Percentiles rank a stretch among this genome's conserved stretches.
These are phyloP conservation scores for Microtus montanus DNA, from an alignment of 2,113 vertebrate genomes.

Conservation along the genomic window DNA sequence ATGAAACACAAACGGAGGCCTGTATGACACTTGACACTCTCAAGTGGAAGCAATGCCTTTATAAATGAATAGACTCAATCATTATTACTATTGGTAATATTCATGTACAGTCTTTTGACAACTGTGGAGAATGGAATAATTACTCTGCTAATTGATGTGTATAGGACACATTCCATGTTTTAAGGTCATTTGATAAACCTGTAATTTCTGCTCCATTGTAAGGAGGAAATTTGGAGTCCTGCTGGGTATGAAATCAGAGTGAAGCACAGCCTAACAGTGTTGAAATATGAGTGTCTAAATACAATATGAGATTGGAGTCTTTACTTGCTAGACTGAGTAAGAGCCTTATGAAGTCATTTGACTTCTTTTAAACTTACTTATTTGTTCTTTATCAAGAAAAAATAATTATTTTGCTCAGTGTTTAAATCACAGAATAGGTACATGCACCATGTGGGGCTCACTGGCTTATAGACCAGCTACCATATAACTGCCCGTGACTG, in stretches of 20 bases:
- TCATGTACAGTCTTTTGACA: neutral
- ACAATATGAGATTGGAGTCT: neutral
- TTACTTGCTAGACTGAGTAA: neutral
- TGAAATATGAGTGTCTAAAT: neutral
- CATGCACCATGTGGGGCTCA: rapidly evolving
- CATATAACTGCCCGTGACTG: neutral
- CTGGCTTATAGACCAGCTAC: rapidly evolving
- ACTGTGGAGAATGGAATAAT: neutral
- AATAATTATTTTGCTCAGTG: neutral
- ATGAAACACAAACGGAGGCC: neutral
- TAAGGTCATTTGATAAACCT: neutral
- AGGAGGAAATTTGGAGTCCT: neutral
- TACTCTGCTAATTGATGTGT: neutral
- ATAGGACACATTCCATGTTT: neutral
- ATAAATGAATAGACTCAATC: neutral
- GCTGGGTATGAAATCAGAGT: neutral
- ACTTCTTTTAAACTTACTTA: neutral
- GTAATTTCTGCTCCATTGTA: neutral
- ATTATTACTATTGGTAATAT: neutral
- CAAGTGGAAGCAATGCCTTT: neutral
- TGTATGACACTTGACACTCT: neutral
- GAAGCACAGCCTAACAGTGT: neutral
- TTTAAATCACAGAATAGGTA: neutral
- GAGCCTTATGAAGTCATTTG: neutral
- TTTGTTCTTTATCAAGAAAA: neutral